phyloP scores from a whole-genome alignment of 2,888 invertebrate species.

The Drosophila prolongata region DNA sequence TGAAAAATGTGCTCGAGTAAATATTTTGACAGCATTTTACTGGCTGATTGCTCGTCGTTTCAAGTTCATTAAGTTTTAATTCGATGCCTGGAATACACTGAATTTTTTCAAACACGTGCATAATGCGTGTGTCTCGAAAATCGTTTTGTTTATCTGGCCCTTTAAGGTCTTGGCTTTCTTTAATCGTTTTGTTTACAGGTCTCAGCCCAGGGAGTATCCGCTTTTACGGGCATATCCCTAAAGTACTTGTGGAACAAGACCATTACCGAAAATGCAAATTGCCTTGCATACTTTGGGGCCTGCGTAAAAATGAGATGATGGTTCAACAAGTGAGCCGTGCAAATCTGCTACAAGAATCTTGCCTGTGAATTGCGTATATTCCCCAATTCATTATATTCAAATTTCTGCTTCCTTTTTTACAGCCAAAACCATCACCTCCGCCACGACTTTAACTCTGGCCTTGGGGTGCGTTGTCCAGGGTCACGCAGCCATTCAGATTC shows the following conservation, averaged over 20 bases:
- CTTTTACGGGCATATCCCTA: constrained; percentile 38
- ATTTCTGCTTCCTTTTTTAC: neutral
- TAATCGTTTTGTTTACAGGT: constrained; percentile 42
- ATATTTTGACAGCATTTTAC: constrained; percentile 25
- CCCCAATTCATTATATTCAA: constrained; percentile 18
- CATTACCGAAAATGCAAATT: constrained; percentile 65
- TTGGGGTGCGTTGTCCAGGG: constrained; percentile 9
- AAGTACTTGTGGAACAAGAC: constrained; percentile 49
- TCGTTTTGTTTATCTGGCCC: constrained; percentile 17
- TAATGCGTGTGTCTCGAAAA: constrained; percentile 20
- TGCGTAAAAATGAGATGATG: constrained; percentile 4
- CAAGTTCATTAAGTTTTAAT: constrained; percentile 53
- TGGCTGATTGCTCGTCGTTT: constrained; percentile 23
- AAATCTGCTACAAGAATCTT: neutral
- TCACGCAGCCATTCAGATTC: constrained; percentile 35
- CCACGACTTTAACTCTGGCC: constrained; percentile 9
- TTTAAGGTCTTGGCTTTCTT: constrained; percentile 30
- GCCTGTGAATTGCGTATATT: neutral
- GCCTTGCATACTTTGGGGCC: constrained; percentile 51
- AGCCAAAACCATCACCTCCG: constrained; percentile 11
- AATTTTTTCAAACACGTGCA: constrained; percentile 13
- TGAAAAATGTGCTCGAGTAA: constrained; percentile 34
- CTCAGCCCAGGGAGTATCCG: constrained; percentile 9
- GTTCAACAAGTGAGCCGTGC: constrained; percentile 31
- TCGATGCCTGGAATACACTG: constrained; percentile 22